A percentile compares a stretch with the other conserved stretches of the same genome.
Conservation (phyloP, 2,113 vertebrate species). For the Neoarius graeffei region DNA sequence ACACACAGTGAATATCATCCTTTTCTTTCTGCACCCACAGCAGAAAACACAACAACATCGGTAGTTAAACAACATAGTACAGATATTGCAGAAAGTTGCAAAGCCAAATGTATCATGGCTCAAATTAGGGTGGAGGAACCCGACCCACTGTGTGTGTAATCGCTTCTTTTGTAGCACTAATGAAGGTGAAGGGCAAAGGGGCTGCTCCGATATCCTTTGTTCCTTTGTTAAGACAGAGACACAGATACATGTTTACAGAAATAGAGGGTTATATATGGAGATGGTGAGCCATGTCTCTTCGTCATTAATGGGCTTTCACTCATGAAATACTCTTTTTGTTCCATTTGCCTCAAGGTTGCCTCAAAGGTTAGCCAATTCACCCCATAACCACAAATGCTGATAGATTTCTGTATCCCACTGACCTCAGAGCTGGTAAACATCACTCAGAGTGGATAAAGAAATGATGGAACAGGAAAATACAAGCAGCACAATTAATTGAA, state of each 20-base stretch:
- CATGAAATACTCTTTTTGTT: not conserved
- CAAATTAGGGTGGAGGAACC: constrained; percentile 55
- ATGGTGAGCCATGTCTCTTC: not conserved
- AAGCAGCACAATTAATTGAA: not conserved
- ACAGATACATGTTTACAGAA: not conserved
- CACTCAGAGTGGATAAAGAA: not conserved
- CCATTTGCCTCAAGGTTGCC: not conserved
- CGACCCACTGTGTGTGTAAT: constrained; percentile 57
- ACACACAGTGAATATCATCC: constrained; percentile 9
- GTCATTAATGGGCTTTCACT: not conserved
- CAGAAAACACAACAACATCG: not conserved
- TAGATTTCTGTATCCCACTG: not conserved
- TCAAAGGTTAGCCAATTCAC: not conserved
- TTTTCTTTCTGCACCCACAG: constrained; percentile 6
- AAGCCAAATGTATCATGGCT: constrained; percentile 47
- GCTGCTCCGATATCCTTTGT: constrained; percentile 46
- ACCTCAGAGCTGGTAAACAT: not conserved
- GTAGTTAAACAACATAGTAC: not conserved
- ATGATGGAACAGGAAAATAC: not conserved
- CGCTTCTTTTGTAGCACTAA: constrained; percentile 55
- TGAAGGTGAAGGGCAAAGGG: constrained; percentile 47
- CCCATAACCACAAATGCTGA: not conserved
- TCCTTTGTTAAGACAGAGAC: constrained; percentile 31
- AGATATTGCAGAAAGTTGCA: not conserved
- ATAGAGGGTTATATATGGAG: not conserved